Conservation (phyloP, 2,113 vertebrate genomes). For the Neodon shergylaensis region DNA sequence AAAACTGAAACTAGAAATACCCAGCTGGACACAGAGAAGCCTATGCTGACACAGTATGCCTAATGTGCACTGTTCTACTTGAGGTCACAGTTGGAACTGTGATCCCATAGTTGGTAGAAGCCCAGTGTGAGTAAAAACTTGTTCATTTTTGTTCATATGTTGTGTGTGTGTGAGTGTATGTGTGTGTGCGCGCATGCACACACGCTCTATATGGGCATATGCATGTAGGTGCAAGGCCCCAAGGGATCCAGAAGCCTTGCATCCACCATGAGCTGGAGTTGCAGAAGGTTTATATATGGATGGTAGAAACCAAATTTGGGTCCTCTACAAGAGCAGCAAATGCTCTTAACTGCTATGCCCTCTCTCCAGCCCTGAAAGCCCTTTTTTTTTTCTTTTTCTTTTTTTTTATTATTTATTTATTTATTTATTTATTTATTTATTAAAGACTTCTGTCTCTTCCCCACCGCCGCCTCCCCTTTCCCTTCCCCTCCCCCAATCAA, state of each 20-base stretch:
- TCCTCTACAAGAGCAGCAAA: neutral
- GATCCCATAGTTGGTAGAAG: slow-evolving; percentile 1
- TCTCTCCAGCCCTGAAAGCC: neutral
- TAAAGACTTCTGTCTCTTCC: too few species aligned
- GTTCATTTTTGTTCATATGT: neutral
- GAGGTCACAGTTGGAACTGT: neutral
- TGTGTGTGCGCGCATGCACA: neutral
- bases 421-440: too few species aligned
- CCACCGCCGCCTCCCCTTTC: too few species aligned
- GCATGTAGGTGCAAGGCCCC: neutral
- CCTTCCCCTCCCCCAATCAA: too few species aligned
- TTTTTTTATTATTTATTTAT: too few species aligned
- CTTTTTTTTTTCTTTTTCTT: too few species aligned
- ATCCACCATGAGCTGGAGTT: too few species aligned
- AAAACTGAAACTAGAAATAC: slow-evolving; percentile 56
- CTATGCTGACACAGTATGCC: neutral
- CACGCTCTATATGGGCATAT: too few species aligned
- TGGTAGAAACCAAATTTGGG: neutral
- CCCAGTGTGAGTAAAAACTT: neutral
- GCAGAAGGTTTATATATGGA: too few species aligned
- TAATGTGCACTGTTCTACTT: slow-evolving; percentile 1
- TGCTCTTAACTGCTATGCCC: too few species aligned
- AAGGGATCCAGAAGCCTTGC: neutral
- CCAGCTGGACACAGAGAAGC: neutral
- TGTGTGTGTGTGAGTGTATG: neutral